phyloP scores from a whole-genome alignment of 2,113 vertebrate species.

The Eurypyga helias region DNA sequence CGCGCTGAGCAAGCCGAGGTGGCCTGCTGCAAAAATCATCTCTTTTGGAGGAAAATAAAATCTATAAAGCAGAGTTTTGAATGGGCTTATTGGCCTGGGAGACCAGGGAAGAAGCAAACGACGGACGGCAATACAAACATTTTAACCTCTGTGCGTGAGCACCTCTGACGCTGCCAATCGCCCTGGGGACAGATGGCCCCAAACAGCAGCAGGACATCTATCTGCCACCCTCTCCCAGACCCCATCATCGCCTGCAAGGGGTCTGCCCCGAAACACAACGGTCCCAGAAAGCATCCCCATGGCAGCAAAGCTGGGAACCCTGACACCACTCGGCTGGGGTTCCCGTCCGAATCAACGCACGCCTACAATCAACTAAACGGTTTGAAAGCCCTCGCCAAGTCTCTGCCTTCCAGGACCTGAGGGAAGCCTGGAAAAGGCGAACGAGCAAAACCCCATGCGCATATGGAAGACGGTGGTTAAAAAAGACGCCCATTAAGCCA shows the following conservation, averaged over 20 bases:
- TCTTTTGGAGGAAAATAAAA: not conserved
- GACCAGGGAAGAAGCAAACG: not conserved
- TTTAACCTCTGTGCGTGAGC: not conserved
- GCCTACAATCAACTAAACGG: not conserved
- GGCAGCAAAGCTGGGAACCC: not conserved
- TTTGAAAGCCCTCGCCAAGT: not conserved
- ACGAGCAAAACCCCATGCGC: fast-evolving
- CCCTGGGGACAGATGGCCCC: not conserved
- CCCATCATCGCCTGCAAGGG: not conserved
- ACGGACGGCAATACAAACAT: fast-evolving
- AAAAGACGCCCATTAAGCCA: not conserved
- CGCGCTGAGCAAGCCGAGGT: not conserved
- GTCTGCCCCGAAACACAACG: not conserved
- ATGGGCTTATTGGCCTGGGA: not conserved
- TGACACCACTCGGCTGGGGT: not conserved
- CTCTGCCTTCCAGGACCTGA: not conserved
- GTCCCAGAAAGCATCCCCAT: not conserved
- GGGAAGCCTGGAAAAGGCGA: not conserved
- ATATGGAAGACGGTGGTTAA: fast-evolving
- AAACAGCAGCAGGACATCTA: not conserved
- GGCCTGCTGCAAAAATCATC: conserved; percentile 9
- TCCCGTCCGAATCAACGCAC: not conserved
- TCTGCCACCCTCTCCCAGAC: too few species aligned
- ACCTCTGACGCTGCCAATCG: fast-evolving
- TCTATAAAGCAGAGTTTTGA: not conserved